Base-by-base conservation (phyloP, 2,888 invertebrate genomes). In the Craniophora ligustri region DNA sequence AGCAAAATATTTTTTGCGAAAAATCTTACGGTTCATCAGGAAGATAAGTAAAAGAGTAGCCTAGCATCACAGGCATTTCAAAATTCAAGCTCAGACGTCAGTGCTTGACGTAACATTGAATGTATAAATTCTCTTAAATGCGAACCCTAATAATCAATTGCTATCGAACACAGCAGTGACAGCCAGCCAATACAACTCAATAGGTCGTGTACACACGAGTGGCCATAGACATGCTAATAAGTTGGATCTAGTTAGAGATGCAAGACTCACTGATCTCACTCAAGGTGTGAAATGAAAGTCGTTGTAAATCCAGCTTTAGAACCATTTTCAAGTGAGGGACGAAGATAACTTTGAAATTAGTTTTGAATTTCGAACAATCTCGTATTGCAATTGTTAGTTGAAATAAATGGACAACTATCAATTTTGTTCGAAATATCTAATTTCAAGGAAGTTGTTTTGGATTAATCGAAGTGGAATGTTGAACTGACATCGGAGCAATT, bases 331-430 rank as follows among this genome's bases (percentile, higher is more conserved):
- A 76, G 73, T 58, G 64, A 74, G 61, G 55, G 59, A 67, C 67
- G 59, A 64, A 80, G 82, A 79, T 78, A 83, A 82, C 82, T 85
- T 79, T 59, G 72, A 75, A 79, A 85, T 86, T 84, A 85, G 85
- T 85, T 86, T 70, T 73, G 66, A 76, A 78, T 85, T 86, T 70
- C 73, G 66, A 76, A 78, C 81, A 78, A 78, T 79, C 69, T 71
- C 59, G 59, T 72, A 73, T 73, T 69, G 72, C 75, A 68, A 76
- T 74, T 70, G 67, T 72, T 71, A 66, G 63, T 69, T 63, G 57
- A 63, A 71, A 67, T 73, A 65, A 71, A 59, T 55, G 66, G 53
- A 47, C 46, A 44, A 48, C 61, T 48, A 49, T 70, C 48, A 34
- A 65, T 49, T 51, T 45, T 16, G 18, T n/a, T n/a, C 44, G n/a